Percentiles rank a stretch among this genome's conserved stretches.
Evolutionary conservation across 2,797 vertebrate genomes (phyloP).

Genomic region (Leptodactylus fallax): DNA sequence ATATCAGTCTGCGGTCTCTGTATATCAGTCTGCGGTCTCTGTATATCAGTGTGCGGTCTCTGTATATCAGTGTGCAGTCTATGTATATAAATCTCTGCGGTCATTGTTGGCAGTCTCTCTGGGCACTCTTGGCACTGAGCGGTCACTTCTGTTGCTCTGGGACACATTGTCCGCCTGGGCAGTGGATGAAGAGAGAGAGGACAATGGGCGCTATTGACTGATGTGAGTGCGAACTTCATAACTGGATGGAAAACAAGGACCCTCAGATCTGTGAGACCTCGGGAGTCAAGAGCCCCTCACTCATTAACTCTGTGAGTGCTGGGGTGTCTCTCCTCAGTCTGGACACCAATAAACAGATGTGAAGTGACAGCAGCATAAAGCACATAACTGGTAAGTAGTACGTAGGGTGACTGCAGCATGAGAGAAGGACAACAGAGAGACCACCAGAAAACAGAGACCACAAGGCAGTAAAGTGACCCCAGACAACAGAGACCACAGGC

Average conservation of each 20-base stretch:
- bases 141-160: not conserved
- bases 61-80: not conserved
- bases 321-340: not conserved
- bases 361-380: no score
- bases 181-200: not conserved
- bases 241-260: slow-evolving; percentile 14
- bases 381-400: not conserved
- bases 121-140: not conserved
- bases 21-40: not conserved
- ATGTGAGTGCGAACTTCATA: not conserved
- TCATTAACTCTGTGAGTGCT: not conserved
- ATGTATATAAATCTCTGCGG: not conserved
- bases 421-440: not conserved
- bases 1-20: not conserved
- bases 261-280: not conserved
- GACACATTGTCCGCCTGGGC: not conserved
- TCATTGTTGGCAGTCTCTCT: not conserved
- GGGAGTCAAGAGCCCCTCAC: not conserved
- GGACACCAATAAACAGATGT: not conserved
- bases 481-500: not conserved
- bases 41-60: not conserved
- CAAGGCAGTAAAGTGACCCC: no score
- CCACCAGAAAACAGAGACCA: not conserved
- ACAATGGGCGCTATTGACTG: slow-evolving; percentile 6
- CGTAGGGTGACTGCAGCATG: not conserved